Evolutionary conservation across 2,888 invertebrate genomes (phyloP).

Genomic region (Auanema freiburgensis): DNA sequence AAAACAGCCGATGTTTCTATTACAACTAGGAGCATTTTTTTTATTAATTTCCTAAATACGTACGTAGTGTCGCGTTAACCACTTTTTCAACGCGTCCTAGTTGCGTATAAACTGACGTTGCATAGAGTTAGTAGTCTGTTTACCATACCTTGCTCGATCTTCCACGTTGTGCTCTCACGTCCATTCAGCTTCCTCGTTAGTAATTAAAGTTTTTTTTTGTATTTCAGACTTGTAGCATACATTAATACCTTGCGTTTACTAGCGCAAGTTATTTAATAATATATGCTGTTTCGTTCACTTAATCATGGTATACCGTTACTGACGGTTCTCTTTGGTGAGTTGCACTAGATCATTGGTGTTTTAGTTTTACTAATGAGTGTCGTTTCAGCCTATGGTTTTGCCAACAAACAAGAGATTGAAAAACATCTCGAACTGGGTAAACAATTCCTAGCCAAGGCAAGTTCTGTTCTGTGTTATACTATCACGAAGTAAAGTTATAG

Average conservation of each 20-base stretch:
- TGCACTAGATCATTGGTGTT: not conserved
- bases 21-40: too few species aligned
- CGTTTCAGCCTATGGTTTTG: conserved; percentile 30
- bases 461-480: not conserved
- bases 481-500: conserved; percentile 17
- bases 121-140: conserved; percentile 1
- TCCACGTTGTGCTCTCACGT: conserved; percentile 4
- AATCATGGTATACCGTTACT: not conserved
- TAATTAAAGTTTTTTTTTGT: not conserved
- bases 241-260: not conserved
- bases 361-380: not conserved
- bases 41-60: conserved; percentile 2
- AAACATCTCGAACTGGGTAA: conserved; percentile 91
- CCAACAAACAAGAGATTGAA: conserved; percentile 74
- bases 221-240: not conserved
- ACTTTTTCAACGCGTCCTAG: not conserved
- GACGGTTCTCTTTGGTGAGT: conserved; percentile 3
- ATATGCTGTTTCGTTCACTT: too few species aligned
- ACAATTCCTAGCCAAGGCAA: conserved; percentile 78
- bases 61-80: conserved; percentile 1
- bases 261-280: too few species aligned
- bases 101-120: conserved; percentile 13
- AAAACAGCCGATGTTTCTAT: too few species aligned
- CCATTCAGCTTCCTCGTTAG: not conserved
- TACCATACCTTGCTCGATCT: not conserved